phyloP scores from a whole-genome alignment of 1,140 invertebrate genomes.

The Myzus persicae region DNA sequence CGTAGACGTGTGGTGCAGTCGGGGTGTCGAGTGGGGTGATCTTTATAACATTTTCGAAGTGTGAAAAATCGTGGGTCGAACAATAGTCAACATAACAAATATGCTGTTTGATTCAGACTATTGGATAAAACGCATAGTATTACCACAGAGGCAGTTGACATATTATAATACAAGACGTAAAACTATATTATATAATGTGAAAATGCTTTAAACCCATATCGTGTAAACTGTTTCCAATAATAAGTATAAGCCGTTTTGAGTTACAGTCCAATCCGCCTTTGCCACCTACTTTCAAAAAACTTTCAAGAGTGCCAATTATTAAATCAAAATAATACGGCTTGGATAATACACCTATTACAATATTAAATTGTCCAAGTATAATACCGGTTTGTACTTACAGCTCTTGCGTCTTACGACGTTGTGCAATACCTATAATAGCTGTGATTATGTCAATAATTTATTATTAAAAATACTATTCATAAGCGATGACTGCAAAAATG shows the following conservation, averaged over 20 bases:
- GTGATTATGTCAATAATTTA: slow-evolving; percentile 12
- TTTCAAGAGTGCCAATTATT: neutral
- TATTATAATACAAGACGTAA: neutral
- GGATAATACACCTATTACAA: neutral
- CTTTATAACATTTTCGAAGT: neutral
- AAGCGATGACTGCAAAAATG: neutral
- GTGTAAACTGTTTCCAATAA: neutral
- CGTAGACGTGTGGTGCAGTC: too few species aligned
- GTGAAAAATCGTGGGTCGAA: neutral
- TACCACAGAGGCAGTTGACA: neutral
- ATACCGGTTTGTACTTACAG: neutral
- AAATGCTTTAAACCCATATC: neutral
- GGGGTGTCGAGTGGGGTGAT: neutral
- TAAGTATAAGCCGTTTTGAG: neutral
- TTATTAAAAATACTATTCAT: neutral
- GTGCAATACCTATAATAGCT: neutral
- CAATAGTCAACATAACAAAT: neutral
- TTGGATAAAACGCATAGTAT: neutral
- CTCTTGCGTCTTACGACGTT: neutral
- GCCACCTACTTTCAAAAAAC: neutral
- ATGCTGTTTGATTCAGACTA: neutral
- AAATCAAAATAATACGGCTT: neutral
- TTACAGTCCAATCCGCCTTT: neutral
- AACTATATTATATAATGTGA: neutral
- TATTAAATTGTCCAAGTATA: neutral